These are phyloP conservation scores for Sarcoramphus papa DNA, from an alignment of 2,797 vertebrate species.

Conservation along the genomic window DNA sequence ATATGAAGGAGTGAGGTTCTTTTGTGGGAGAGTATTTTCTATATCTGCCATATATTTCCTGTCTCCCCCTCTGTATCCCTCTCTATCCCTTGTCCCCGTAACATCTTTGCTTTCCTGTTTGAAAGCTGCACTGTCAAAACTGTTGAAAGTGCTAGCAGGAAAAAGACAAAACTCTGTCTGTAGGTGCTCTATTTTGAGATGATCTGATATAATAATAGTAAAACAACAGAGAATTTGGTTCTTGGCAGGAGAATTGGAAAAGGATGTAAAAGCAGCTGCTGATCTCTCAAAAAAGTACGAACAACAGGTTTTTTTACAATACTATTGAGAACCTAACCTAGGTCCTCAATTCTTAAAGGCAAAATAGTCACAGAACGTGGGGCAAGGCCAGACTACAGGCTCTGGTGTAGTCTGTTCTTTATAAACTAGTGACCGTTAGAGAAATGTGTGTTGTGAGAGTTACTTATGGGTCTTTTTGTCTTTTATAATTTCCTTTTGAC, in stretches of 20 bases:
- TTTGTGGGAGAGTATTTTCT: not conserved
- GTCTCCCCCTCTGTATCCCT: not conserved
- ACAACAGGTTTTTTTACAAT: not conserved
- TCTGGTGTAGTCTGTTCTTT: not conserved
- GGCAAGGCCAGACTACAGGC: not conserved
- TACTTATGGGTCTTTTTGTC: not conserved
- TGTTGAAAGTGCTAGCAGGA: not conserved
- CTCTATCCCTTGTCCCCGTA: not conserved
- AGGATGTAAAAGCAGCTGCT: not conserved
- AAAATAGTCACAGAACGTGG: not conserved
- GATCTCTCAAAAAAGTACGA: not conserved
- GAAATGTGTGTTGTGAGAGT: not conserved
- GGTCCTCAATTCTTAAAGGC: not conserved
- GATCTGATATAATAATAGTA: not conserved
- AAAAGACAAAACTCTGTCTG: not conserved
- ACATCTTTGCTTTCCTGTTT: not conserved
- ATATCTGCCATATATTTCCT: not conserved
- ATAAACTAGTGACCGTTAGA: not conserved
- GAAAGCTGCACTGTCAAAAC: not conserved
- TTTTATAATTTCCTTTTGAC: conserved; percentile 5
- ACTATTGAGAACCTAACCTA: not conserved
- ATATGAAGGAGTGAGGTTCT: not conserved
- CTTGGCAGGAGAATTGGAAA: not conserved
- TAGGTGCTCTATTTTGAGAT: not conserved
- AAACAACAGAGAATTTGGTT: not conserved